Percentiles rank a stretch among this genome's conserved stretches.
phyloP scores from a whole-genome alignment of 2,113 vertebrate species.

The Gorsachius goisagi region DNA sequence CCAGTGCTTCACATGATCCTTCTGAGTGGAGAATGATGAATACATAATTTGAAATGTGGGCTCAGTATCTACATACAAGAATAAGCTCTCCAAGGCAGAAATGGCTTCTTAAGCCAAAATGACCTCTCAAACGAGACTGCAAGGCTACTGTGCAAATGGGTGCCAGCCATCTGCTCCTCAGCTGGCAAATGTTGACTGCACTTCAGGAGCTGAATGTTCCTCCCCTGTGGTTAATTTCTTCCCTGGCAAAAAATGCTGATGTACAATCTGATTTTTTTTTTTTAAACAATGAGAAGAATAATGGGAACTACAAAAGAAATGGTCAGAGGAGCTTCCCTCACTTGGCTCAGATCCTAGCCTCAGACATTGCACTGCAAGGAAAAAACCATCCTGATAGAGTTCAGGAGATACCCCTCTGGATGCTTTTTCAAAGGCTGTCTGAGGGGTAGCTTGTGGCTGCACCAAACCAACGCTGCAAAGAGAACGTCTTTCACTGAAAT shows the following conservation, averaged over 20 bases:
- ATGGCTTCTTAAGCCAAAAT: not conserved
- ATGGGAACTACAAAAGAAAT: not conserved
- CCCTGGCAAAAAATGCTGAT: not conserved
- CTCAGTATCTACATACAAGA: not conserved
- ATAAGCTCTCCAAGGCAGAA: not conserved
- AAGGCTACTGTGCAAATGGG: constrained; percentile 2
- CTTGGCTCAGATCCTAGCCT: not conserved
- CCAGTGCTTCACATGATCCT: not conserved
- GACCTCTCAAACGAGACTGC: not conserved
- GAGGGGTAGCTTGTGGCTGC: not conserved
- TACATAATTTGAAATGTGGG: not conserved
- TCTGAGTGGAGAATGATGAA: not conserved
- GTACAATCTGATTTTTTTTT: not conserved
- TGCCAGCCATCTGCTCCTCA: constrained; percentile 38
- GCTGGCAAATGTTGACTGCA: not conserved
- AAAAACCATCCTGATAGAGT: not conserved
- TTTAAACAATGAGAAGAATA: not conserved
- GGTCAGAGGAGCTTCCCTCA: not conserved
- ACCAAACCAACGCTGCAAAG: not conserved
- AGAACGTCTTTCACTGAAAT: not conserved
- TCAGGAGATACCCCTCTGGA: not conserved
- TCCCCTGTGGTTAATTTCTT: not conserved
- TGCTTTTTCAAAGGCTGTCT: not conserved
- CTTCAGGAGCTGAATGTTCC: not conserved
- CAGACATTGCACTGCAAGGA: not conserved